Percentiles rank a stretch among this genome's conserved stretches.
phyloP scores from a whole-genome alignment of 2,113 vertebrate genomes.

The Promerops cafer region DNA sequence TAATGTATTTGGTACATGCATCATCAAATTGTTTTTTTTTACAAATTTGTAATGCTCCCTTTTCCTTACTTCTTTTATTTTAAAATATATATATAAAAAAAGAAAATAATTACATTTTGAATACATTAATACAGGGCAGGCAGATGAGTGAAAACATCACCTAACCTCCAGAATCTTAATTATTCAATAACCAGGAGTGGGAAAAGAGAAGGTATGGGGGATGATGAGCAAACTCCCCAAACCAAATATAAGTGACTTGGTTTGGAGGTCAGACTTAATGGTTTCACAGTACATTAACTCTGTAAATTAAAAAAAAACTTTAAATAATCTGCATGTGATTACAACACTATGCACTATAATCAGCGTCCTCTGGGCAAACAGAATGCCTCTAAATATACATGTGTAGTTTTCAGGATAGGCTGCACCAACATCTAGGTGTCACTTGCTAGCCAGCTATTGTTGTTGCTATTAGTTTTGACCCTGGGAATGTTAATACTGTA shows the following conservation, averaged over 20 bases:
- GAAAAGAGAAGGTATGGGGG: neutral
- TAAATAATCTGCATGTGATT: conserved; percentile 30
- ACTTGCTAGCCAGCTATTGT: neutral
- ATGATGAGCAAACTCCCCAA: neutral
- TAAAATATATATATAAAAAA: neutral
- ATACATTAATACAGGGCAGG: neutral
- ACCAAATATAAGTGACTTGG: neutral
- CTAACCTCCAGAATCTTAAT: neutral
- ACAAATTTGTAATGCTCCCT: neutral
- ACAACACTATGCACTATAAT: neutral
- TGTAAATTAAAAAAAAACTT: conserved; percentile 25
- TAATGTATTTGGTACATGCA: neutral
- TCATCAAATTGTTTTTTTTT: neutral
- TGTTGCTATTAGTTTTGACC: neutral
- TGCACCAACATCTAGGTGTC: neutral
- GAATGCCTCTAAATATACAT: neutral
- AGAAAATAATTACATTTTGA: neutral
- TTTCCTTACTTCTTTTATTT: neutral
- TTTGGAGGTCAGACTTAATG: conserved; percentile 27
- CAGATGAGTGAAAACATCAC: neutral
- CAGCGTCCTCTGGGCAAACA: neutral
- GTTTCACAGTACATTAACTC: neutral
- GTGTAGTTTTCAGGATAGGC: neutral
- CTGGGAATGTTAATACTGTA: neutral
- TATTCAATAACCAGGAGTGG: neutral